phyloP scores from a whole-genome alignment of 2,888 invertebrate species.

The Teleogryllus oceanicus region DNA sequence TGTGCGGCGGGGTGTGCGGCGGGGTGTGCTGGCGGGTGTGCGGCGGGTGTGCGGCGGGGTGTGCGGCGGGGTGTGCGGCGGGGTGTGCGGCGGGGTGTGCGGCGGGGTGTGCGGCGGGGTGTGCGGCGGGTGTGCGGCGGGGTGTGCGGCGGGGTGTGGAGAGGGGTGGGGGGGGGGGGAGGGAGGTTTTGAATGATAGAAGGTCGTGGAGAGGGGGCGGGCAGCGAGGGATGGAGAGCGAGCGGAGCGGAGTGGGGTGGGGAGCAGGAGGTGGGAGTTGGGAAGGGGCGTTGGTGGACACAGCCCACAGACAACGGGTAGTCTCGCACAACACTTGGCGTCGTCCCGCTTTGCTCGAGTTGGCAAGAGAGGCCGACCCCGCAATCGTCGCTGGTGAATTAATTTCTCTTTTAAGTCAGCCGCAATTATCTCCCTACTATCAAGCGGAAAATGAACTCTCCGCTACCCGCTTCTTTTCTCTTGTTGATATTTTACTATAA shows the following conservation, averaged over 20 bases:
- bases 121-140: no score
- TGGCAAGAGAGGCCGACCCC: no score
- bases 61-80: no score
- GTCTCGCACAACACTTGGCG: no score
- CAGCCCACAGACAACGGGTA: no score
- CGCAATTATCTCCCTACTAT: neutral
- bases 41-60: no score
- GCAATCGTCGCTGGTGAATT: neutral
- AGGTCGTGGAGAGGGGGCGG: neutral
- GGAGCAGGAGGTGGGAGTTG: neutral
- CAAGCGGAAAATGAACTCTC: slow-evolving; percentile 8
- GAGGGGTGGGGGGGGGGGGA: neutral
- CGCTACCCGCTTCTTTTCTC: neutral
- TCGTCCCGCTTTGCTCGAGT: no score
- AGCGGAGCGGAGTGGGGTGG: neutral
- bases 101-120: no score
- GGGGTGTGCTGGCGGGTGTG: no score
- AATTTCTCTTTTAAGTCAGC: neutral
- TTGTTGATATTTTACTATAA: no score
- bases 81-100: no score
- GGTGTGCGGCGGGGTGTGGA: neutral
- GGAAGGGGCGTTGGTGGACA: neutral
- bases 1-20: no score
- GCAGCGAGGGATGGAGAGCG: neutral
- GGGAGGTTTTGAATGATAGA: neutral